phyloP scores from a whole-genome alignment of 2,888 invertebrate genomes.

The Cyclophora punctaria region DNA sequence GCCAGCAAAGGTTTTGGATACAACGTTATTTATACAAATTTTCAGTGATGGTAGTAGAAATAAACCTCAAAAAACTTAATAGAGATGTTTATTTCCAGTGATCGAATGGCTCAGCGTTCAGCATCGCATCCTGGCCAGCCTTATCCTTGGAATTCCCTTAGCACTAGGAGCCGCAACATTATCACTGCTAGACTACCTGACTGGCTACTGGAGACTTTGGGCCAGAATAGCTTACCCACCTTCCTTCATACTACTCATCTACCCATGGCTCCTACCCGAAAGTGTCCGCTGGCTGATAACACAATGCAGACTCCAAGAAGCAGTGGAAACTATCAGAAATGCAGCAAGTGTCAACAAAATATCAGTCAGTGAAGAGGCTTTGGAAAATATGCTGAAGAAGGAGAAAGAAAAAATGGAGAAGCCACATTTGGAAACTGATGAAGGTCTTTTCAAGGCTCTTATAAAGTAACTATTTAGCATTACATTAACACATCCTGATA shows the following conservation, averaged over 20 bases:
- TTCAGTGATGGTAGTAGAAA: too few species aligned
- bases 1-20: background rate
- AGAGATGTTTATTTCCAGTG: conserved; percentile 57
- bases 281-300: conserved; percentile 85
- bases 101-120: conserved; percentile 86
- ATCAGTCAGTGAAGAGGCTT: conserved; percentile 59
- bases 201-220: conserved; percentile 81
- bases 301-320: conserved; percentile 77
- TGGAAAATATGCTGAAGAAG: conserved; percentile 49
- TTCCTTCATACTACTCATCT: conserved; percentile 78
- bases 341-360: conserved; percentile 78
- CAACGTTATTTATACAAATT: too few species aligned
- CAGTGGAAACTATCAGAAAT: conserved; percentile 73
- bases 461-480: conserved; percentile 37
- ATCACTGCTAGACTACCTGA: conserved; percentile 79
- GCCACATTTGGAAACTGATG: conserved; percentile 38
- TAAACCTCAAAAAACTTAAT: conserved; percentile 1
- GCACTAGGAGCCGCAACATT: conserved; percentile 81
- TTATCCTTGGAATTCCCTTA: conserved; percentile 81
- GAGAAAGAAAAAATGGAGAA: conserved; percentile 41
- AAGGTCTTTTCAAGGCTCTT: conserved; percentile 49
- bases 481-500: too few species aligned
- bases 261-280: conserved; percentile 83
- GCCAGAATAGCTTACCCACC: conserved; percentile 82
- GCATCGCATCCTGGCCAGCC: conserved; percentile 81